Percentiles rank a stretch among this genome's conserved stretches.
Conservation (phyloP, 2,797 vertebrate genomes). For the Brotula barbata region DNA sequence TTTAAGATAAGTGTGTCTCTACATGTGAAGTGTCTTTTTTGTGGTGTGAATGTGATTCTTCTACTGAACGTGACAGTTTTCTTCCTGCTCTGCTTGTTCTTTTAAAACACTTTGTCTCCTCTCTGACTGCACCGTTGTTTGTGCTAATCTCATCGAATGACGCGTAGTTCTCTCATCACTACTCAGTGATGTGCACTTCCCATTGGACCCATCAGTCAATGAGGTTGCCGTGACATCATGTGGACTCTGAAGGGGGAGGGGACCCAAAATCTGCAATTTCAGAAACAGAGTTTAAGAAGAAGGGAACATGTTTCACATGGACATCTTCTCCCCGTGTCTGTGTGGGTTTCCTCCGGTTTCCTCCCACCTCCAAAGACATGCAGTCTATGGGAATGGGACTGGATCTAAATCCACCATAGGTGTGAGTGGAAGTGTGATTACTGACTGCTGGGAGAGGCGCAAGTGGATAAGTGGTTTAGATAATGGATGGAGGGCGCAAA, state of each 20-base stretch:
- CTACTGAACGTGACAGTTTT: slow-evolving; percentile 87
- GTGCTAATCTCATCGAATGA: slow-evolving; percentile 33
- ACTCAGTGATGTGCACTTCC: slow-evolving; percentile 25
- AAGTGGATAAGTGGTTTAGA: no score
- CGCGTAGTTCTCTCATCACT: slow-evolving; percentile 24
- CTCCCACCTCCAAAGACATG: no score
- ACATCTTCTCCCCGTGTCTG: no score
- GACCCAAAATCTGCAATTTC: slow-evolving; percentile 49
- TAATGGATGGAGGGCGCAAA: no score
- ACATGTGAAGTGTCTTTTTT: no score
- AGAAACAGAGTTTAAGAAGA: not conserved
- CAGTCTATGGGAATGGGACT: no score
- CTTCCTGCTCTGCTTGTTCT: slow-evolving; percentile 57
- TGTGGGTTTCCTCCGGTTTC: no score
- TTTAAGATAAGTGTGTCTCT: no score
- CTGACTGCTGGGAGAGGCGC: no score
- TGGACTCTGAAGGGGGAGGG: slow-evolving; percentile 52
- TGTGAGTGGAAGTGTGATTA: no score
- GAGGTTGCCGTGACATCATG: slow-evolving; percentile 41
- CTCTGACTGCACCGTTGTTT: slow-evolving; percentile 59
- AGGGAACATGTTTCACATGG: not conserved
- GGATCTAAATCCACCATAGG: no score
- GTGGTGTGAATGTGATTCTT: not conserved
- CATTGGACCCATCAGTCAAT: slow-evolving; percentile 48
- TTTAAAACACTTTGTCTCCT: slow-evolving; percentile 11